Base-by-base conservation (phyloP, 2,797 vertebrate species). In the Clarias laeviceps region DNA sequence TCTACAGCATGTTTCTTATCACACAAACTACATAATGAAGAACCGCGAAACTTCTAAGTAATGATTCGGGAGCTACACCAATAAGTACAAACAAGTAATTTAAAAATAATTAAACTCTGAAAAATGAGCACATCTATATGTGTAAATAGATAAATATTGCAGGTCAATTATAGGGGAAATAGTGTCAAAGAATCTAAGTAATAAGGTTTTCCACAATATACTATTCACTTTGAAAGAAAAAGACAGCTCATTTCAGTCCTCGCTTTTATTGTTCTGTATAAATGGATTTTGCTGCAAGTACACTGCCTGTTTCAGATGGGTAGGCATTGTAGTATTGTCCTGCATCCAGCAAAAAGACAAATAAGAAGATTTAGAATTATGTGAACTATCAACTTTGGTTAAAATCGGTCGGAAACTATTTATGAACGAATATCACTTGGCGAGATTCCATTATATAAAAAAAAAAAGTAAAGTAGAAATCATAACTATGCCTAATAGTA, bases 81-180 rank as follows among this genome's bases (percentile, higher is more conserved):
- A 2, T 3, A 37, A 66, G 62, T 81, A 29, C 22, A 32, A 37
- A 79, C 32, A 62, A 45, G 40, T 54, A 80, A 66, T 80, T 32
- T 2, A 66, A 27, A 80, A 54, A 80, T 54, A 9, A 80, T 80
- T 80, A 66, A 80, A 80, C 62, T 40, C 8, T 66, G 6, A 32
- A 80, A n/a, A 80, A 66, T 22, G 18, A 40, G 29, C 37, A 65
- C 50, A 65, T 80, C 62, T 80, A 54, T 2, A 65, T n/a, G 9
- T 80, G 62, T 14, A 65, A 66, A 80, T 66, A 9, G 62, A 80
- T 54, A n/a, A 37, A 8, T n/a, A 37, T 11, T 34, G 54, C 56
- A 77, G 22, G 62, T 79, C 22, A 40, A n/a, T 62, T 79, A 61
- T 57, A 61, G 29, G 74, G 54, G 29, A 77, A 77, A 57, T 77